Conservation (phyloP, 1,140 invertebrate genomes). For the Trichomalopsis sarcophagae region DNA sequence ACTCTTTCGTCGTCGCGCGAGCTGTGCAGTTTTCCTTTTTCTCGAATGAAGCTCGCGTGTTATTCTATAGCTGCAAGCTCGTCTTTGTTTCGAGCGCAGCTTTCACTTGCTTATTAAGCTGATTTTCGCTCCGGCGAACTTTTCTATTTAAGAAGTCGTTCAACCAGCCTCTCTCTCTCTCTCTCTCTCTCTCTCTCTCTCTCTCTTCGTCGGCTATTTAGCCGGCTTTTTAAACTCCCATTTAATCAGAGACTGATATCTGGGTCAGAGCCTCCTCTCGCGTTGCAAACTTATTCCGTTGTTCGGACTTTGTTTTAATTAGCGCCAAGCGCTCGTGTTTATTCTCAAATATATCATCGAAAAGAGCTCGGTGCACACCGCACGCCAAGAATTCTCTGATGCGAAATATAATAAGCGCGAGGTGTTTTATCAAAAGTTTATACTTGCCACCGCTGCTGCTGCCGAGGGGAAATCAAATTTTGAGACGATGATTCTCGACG, state of each 20-base stretch:
- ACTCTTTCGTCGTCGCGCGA: background rate
- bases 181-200: no score
- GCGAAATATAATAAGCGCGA: no score
- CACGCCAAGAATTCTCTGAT: no score
- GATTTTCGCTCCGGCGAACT: slow-evolving; percentile 2
- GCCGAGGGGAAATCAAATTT: background rate
- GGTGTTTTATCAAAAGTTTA: background rate
- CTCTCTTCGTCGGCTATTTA: slow-evolving; percentile 18
- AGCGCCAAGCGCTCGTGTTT: background rate
- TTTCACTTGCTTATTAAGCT: slow-evolving; percentile 34
- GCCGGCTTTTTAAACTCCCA: background rate
- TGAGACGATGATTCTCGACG: background rate
- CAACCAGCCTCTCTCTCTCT: background rate
- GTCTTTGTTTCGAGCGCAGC: background rate
- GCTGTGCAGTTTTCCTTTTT: background rate
- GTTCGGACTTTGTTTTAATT: background rate
- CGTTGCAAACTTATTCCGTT: background rate
- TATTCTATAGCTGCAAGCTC: background rate
- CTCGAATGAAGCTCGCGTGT: background rate
- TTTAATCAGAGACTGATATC: slow-evolving; percentile 2
- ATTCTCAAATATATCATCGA: no score
- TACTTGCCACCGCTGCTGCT: no score
- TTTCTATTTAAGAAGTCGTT: slow-evolving; percentile 34
- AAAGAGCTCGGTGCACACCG: no score
- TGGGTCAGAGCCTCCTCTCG: background rate